Evolutionary conservation across 2,113 vertebrate genomes (phyloP), one percentile per base, ranked within the genome.

Genomic region (Monopterus albus): DNA sequence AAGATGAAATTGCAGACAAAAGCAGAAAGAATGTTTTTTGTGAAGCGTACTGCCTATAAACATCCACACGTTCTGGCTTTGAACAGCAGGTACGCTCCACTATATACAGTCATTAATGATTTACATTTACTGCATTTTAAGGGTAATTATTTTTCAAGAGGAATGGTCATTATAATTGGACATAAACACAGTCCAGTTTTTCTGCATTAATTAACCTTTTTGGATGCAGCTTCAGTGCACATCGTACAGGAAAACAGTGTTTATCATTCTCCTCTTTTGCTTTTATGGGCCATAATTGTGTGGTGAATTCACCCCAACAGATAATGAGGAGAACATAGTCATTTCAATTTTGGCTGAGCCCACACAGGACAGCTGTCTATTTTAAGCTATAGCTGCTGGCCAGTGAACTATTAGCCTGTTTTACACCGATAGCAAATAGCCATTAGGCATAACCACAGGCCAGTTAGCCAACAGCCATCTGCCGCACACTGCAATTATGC

Each of bases 381-480:
- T 85, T 84, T 82, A 75, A 80, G 85, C 85, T 77, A 68, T 78
- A 81, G 83, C 87, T 83, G 62, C 70, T 82, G 82, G 83, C 82
- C 82, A 79, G 73, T 35, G 20, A 78, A 87, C 80, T 81, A 87
- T 89, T 88, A 88, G 80, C 82, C 87, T 89, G 90, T 87, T 89
- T 87, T 87, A 91, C 86, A 89, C 81, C 72, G 75, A 86, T 86
- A 89, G 85, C 85, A 90, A 90, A 87, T 79, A 85, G 84, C 85
- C 86, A 83, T 88, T 84, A 88, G 84, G 85, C 81, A 10, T 79
- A 72, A 81, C 81, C 75, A 81, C 78, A 58, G 83, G 85, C 84
- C 85, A 86, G 82, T 83, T 84, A 83, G 82, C 88, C 88, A 82
- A 62, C 78, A 81, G 90, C 85, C 82, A 90, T 90, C 87, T 91